Base-by-base conservation (phyloP, 2,888 invertebrate genomes). In the Cheilosia pagana region DNA sequence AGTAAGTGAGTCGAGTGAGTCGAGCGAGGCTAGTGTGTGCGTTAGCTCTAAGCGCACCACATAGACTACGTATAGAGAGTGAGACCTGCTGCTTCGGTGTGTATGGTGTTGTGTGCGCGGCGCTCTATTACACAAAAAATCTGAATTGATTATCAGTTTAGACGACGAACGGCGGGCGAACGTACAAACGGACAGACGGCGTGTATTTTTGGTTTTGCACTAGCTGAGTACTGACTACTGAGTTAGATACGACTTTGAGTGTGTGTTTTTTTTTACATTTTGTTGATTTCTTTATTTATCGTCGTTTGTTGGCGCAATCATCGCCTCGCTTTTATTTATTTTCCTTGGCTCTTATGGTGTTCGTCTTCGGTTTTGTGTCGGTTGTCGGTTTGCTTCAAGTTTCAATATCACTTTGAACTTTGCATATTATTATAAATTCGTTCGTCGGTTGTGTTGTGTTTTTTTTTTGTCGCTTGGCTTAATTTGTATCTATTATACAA, bases 141-240 rank as follows among this genome's bases (percentile, higher is more conserved):
- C 65, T 39, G 85, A 79, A 85, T 85, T 75, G 71, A 81, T 75
- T 79, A 85, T 79, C 81, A 81, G 85, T 85, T 65, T 63, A 57
- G 41, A 65, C 79, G 72, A 65, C 67, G 65, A 43, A 79, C 85
- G 79, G 70, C 62, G 53, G 67, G 50, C 59, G 53, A 79, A 85
- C 52, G 43, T 43, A 74, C 67, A 68, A 52, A 75, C 71, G 60
- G 41, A 65, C 72, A 85, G 79, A 85, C 79, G 59, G 70, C 70
- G 83, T 74, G 59, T 78, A 74, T 83, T 83, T 81, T 81, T 35
- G 50, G 65, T 82, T 82, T 75, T 75, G 63, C 70, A 79, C 75
- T 77, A 67, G 65, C 70, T 31, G 16, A n/a, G n/a, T n/a, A n/a
- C n/a, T n/a, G n/a, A n/a, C n/a, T n/a, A n/a, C n/a, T n/a, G n/a